These are phyloP conservation scores for Dinocampus coccinellae DNA, from an alignment of 2,888 invertebrate species.

Conservation along the genomic window DNA sequence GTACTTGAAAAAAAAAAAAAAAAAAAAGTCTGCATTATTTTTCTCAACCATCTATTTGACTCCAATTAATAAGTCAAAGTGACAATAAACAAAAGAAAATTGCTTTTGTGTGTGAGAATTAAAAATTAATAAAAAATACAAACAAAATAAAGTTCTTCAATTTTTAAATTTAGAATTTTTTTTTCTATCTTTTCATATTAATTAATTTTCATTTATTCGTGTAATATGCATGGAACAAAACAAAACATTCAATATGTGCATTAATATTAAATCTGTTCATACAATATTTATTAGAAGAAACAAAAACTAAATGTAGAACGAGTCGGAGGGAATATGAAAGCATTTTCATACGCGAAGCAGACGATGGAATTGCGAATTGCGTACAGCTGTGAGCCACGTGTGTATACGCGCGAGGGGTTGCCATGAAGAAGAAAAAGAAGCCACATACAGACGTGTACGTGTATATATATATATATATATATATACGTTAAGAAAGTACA, in stretches of 20 bases:
- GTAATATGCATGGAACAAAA: background rate
- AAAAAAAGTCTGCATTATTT: background rate
- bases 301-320: background rate
- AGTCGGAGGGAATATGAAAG: background rate
- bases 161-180: background rate
- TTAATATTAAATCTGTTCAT: background rate
- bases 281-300: background rate
- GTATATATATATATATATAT: background rate
- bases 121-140: background rate
- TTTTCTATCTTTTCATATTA: background rate
- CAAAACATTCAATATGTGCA: background rate
- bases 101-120: background rate
- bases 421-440: background rate
- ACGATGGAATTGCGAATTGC: conserved; percentile 29
- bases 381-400: conserved; percentile 32
- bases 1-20: background rate
- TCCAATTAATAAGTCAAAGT: background rate
- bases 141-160: background rate
- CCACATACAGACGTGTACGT: conserved; percentile 30
- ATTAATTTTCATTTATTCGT: background rate
- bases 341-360: conserved; percentile 11
- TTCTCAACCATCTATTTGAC: background rate
- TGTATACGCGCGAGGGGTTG: conserved; percentile 24
- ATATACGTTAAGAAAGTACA: conserved; percentile 24
- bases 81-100: background rate